Percentiles rank a stretch among this genome's conserved stretches.
Evolutionary conservation across 2,888 invertebrate species (phyloP).

Genomic region (Marronus borbonicus): DNA sequence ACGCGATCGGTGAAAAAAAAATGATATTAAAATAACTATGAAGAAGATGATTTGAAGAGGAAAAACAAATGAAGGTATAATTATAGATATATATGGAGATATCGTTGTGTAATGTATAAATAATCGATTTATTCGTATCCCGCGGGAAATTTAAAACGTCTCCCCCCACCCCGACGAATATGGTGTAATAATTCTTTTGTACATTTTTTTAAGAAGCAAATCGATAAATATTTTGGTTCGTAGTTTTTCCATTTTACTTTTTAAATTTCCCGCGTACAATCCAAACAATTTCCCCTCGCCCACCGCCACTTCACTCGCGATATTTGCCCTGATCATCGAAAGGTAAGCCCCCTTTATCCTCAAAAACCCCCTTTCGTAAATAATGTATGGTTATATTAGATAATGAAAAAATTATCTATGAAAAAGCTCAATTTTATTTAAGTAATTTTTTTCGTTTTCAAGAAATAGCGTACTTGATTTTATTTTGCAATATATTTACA

Average conservation of each 20-base stretch:
- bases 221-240: constrained; percentile 16
- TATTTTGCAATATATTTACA: constrained; percentile 34
- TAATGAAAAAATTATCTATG: neutral
- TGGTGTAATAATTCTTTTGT: constrained; percentile 1
- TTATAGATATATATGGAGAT: neutral
- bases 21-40: constrained; percentile 23
- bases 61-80: too few relatives aligned
- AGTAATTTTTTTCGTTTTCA: constrained; percentile 13
- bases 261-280: constrained; percentile 24
- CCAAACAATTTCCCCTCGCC: neutral
- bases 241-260: neutral
- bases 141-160: constrained; percentile 32
- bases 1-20: neutral
- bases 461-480: constrained; percentile 22
- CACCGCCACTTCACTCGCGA: neutral
- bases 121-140: neutral
- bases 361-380: too few relatives aligned
- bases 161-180: too few relatives aligned
- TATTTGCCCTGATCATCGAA: neutral
- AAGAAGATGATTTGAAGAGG: constrained; percentile 15
- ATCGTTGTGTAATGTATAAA: constrained; percentile 22
- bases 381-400: constrained; percentile 3
- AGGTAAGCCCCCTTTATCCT: neutral
- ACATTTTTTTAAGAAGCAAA: constrained; percentile 12
- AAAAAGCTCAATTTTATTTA: constrained; percentile 35